Evolutionary conservation across 1,140 invertebrate species (phyloP), one percentile per base, ranked within the genome.

Genomic region (Epicauta chinensis): DNA sequence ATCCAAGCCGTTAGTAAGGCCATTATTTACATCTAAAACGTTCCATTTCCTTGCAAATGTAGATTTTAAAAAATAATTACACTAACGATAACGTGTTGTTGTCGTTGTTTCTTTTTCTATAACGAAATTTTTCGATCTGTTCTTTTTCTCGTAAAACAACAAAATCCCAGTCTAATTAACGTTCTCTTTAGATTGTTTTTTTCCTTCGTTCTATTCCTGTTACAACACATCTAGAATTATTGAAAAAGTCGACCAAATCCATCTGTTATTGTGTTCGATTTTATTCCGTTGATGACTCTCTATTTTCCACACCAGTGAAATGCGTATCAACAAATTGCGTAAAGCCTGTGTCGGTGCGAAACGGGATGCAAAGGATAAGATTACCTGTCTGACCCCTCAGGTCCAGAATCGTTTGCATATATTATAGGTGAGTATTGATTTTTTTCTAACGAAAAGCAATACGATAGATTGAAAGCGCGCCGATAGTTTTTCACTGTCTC

Each of bases 401-500:
- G 50, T 48, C 55, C 53, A 45, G 53, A 52, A 56, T 53, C 57
- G 57, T 56, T 59, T 59, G 55, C 57, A 59, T 59, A 56, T 51
- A 59, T 59, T 56, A 59, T 48, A 16, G 17, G 17, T 47, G 35
- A 42, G 44, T 53, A 58, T 58, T 55, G 53, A 58, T 58, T 55
- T n/a, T n/a, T n/a, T n/a, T 37, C 23, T 23, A 23, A 5, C 23
- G 23, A 5, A 37, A 15, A 13, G 23, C 44, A 49, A 51, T 46
- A 44, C 61, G 58, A 62, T 62, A 62, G 60, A 62, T 62, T 62
- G 61, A 62, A 62, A 59, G 53, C 53, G 56, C 55, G 58, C 58
- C 58, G 58, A 53, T 42, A 60, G 58, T 62, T 62, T 62, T 62
- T 62, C 61, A 62, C 58, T 62, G 61, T 62, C 61, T 60, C 55